phyloP scores from a whole-genome alignment of 2,797 vertebrate genomes.

The Picus viridis region DNA sequence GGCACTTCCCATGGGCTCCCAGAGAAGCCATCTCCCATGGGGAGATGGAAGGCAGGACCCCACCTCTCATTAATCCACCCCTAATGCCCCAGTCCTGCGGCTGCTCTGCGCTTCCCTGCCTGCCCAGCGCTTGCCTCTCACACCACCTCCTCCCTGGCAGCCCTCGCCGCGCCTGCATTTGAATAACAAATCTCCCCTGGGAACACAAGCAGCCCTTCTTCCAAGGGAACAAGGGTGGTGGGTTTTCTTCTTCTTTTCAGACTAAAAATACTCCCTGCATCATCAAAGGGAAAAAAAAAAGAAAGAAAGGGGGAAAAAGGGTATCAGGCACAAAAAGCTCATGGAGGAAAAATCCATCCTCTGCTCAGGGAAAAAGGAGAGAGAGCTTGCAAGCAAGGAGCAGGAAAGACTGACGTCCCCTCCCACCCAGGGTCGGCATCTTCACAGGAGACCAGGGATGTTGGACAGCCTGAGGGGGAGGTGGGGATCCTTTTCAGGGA shows the following conservation, averaged over 20 bases:
- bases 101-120: neutral
- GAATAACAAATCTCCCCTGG: neutral
- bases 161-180: neutral
- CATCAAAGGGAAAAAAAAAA: neutral
- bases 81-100: neutral
- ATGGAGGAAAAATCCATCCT: neutral
- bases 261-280: conserved; percentile 25
- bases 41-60: neutral
- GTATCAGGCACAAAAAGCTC: neutral
- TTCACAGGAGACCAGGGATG: neutral
- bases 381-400: neutral
- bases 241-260: neutral
- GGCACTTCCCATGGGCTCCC: neutral
- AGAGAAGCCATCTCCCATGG: neutral
- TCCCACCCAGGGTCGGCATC: rapidly evolving
- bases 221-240: neutral
- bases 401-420: neutral
- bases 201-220: neutral
- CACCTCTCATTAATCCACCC: rapidly evolving
- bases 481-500: neutral
- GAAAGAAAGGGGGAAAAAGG: neutral
- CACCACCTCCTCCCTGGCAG: neutral
- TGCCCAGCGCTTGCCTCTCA: neutral
- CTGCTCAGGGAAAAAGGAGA: neutral
- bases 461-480: neutral